phyloP scores from a whole-genome alignment of 2,888 invertebrate genomes.

The Pecten maximus region DNA sequence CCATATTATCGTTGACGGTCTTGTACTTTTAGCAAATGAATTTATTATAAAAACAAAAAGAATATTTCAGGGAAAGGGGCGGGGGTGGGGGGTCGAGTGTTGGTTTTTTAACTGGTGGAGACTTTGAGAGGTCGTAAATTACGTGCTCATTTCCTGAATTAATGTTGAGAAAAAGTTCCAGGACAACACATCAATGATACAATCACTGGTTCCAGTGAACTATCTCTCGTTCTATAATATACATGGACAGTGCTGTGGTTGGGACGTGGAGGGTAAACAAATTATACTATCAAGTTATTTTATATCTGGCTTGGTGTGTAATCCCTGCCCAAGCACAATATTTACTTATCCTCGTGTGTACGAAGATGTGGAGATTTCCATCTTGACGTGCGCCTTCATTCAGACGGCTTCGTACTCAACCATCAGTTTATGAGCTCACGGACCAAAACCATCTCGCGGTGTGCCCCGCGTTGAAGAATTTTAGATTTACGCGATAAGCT shows the following conservation, averaged over 20 bases:
- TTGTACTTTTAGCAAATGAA: too few relatives aligned
- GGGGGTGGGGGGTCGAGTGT: too few relatives aligned
- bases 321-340: background rate
- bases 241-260: background rate
- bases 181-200: too few relatives aligned
- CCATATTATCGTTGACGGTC: background rate
- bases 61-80: too few relatives aligned
- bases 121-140: too few relatives aligned
- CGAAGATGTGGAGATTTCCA: conserved; percentile 11
- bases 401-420: background rate
- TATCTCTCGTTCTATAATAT: too few relatives aligned
- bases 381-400: conserved; percentile 7
- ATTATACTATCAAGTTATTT: background rate
- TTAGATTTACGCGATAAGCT: conserved; percentile 9
- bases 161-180: too few relatives aligned
- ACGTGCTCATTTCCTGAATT: too few relatives aligned
- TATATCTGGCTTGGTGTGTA: background rate
- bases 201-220: too few relatives aligned
- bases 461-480: background rate
- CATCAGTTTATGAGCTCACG: background rate
- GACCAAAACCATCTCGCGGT: background rate
- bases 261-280: background rate
- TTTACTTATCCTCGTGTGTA: background rate
- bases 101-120: too few relatives aligned
- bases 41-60: too few relatives aligned